Base-by-base conservation (phyloP, 35 echinoderm and acorn worm genomes). In the Antedon bifida region DNA sequence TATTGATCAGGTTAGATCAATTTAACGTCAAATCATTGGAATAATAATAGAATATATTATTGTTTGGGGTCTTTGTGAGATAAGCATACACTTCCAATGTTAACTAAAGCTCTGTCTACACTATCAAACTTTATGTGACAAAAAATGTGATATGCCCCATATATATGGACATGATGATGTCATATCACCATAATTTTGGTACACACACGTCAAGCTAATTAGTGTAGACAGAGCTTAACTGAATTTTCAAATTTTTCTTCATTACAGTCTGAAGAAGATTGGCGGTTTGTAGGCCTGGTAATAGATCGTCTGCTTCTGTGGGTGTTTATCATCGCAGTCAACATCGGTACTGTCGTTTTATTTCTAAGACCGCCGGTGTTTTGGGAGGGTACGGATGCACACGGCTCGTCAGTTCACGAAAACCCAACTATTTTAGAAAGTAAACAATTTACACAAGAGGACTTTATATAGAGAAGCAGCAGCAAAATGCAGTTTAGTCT, bases 231-330 rank as follows among this genome's bases (percentile, higher is more conserved):
- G n/a, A n/a, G n/a, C n/a, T n/a, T n/a, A n/a, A n/a, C n/a, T n/a
- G n/a, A 42, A 42, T 42, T 42, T 42, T 42, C 38, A 7, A 14
- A 75, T 12, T 80, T 73, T 74, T 28, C 44, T 29, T 77, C 75
- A 36, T 26, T 26, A 64, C 44, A 94, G 91, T 89, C 88, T n/a
- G 91, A 90, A 42, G 93, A 96, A 36, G 93, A 96, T 19, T 96
- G 93, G 93, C 38, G 81, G 35, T 96, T 86, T 81, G 84, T 96
- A 14, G 93, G 82, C 46, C 74, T 96, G 36, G 93, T 96, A 4
- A 96, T 96, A 31, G 93, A 96, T 75, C 83, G 89, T 30, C 38
- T 89, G 19, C 93, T 96, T 29, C 86, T 96, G 0, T 88, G 80
- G 78, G 79, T 91, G 30, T 96, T 96, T 45, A 36, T 78, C 31